phyloP scores from a whole-genome alignment of 2,113 vertebrate genomes.

The Tragelaphus strepsiceros region DNA sequence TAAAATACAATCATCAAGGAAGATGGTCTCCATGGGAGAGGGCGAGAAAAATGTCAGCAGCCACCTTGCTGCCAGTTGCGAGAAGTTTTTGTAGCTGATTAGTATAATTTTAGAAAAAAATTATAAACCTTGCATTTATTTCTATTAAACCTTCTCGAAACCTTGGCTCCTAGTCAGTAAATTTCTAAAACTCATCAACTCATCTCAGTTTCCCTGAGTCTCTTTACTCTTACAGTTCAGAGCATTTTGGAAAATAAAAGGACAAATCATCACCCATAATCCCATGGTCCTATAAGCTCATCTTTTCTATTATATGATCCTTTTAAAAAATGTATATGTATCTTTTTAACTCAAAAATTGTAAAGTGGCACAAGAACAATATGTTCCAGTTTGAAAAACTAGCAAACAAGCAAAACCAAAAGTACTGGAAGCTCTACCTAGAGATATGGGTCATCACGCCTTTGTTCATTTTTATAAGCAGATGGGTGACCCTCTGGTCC shows the following conservation, averaged over 20 bases:
- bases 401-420: not conserved
- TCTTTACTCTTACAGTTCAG: not conserved
- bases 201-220: not conserved
- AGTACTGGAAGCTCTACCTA: not conserved
- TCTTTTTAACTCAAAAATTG: not conserved
- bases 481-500: too few species aligned
- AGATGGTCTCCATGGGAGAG: not conserved
- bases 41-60: rapidly evolving
- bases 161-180: not conserved
- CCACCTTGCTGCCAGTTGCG: not conserved
- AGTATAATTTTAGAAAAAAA: not conserved
- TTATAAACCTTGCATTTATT: not conserved
- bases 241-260: not conserved
- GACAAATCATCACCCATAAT: not conserved
- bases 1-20: not conserved
- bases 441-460: not conserved
- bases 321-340: not conserved
- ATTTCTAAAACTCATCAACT: not conserved
- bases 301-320: not conserved
- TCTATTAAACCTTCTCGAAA: not conserved
- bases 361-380: not conserved
- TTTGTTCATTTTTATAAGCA: not conserved
- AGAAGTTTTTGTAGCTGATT: not conserved
- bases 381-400: not conserved
- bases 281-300: not conserved